Base-by-base conservation (phyloP, 1,140 invertebrate genomes). In the Cherax quadricarinatus region DNA sequence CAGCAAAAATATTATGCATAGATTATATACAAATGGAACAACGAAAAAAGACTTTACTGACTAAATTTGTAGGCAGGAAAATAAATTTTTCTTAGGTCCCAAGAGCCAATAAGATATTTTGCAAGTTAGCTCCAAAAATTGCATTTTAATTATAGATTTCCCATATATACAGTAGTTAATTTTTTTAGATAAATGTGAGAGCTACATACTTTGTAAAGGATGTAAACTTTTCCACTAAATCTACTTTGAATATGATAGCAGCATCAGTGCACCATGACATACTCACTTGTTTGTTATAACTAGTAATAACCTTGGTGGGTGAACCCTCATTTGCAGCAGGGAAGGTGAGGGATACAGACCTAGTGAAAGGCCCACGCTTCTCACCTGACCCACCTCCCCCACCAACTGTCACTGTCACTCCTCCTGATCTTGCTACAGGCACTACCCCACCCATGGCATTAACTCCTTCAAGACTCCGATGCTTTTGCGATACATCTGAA, bases 321-420 rank as follows among this genome's bases (percentile, higher is more conserved):
- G 83, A 78, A 51, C 78, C 51, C 53, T 92, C 78, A 81, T 70
- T 85, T 41, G 86, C 70, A 30, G 81, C 66, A 75, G 91, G 91
- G 86, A 92, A 92, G 86, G 86, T 92, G 79, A 92, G 82, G n/a
- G 91, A 92, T 66, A 92, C 91, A 24, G 91, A 92, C 41, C 91
- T 62, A 84, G 91, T 70, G 79, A 92, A 92, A n/a, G 79, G 85
- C 51, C 91, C 91, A 49, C 91, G 81, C 73, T 83, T 92, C 78
- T 92, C 86, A 79, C 86, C 91, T 84, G 80, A 82, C 60, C 80
- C 60, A 21, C 6, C 73, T 41, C 57, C 70, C 49, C 62, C 90
- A 57, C 84, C 81, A 66, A 92, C 18, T 51, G 91, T 92, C 21
- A 92, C 91, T 41, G 91, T 92, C 62, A 92, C 91, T 24, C 91